Evolutionary conservation across 2,113 vertebrate species (phyloP), one percentile per base, ranked within the genome.

Genomic region (Coryphaenoides rupestris): DNA sequence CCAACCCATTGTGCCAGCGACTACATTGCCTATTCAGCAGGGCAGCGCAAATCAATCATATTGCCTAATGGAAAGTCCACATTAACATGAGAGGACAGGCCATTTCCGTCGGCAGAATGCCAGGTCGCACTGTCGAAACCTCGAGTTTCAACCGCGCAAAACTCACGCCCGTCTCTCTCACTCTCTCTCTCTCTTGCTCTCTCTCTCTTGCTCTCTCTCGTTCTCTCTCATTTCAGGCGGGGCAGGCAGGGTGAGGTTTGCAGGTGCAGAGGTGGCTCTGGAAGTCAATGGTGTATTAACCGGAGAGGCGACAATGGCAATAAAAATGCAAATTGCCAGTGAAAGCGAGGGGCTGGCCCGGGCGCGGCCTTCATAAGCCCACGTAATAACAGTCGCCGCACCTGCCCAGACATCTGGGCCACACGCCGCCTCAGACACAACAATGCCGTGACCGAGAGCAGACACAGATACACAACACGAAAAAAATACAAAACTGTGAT

Each of bases 291-390:
- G 81, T 81, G 80, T 80, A 87, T 91, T 90, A 91, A 86, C 74
- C 75, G 81, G 77, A 79, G 77, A 86, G 74, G 81, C 73, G 82
- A 87, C 86, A 88, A 81, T 58, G 53, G 86, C 82, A 92, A 92
- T 92, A 90, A 92, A 92, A 92, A 92, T 92, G 90, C 90, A 90
- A 92, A 92, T 92, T 64, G 63, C 60, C 62, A 78, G 75, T 70
- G 79, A 84, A 88, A 85, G 80, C 84, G 71, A 10, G 64, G 65
- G 76, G 71, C 78, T 76, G 81, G 82, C 82, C 69, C 74, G 72
- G 75, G 71, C 76, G 68, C 83, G 86, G 87, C 90, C 91, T 86
- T 81, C 73, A 72, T 77, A 83, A 86, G 72, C 75, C 75, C 26
- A 63, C 70, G 88, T 88, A 90, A 91, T 90, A 82, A 40, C 79